phyloP scores from a whole-genome alignment of 1,140 invertebrate species.

The Dermatophagoides farinae region DNA sequence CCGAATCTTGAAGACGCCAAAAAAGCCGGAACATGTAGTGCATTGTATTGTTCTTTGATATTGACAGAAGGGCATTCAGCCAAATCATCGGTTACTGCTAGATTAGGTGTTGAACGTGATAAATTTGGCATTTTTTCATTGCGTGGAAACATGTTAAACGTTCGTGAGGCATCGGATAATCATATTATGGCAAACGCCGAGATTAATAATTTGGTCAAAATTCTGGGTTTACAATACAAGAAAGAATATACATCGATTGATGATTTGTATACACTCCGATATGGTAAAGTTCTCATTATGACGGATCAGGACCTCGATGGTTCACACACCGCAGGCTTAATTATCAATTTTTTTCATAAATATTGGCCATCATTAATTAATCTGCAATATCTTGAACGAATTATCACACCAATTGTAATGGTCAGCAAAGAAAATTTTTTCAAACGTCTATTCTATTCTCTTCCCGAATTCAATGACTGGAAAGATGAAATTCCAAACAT shows the following conservation, averaged over 20 bases:
- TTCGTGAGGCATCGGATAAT: conserved; percentile 88
- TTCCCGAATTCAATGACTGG: conserved; percentile 98
- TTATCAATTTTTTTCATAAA: conserved; percentile 97
- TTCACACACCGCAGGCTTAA: conserved; percentile 93
- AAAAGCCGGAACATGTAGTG: conserved; percentile 48
- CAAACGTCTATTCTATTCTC: conserved; percentile 60
- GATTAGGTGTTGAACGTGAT: conserved; percentile 80
- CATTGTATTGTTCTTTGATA: conserved; percentile 64
- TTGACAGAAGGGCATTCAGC: conserved; percentile 99
- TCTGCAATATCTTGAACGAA: conserved; percentile 67
- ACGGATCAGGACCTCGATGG: conserved; percentile 94
- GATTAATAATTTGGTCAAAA: conserved; percentile 93
- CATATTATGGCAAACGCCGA: conserved; percentile 93
- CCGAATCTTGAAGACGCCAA: conserved; percentile 98
- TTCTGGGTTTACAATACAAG: conserved; percentile 79
- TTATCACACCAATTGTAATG: conserved; percentile 98
- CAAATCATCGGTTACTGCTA: conserved; percentile 88
- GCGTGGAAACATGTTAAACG: conserved; percentile 92
- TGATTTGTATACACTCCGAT: conserved; percentile 74
- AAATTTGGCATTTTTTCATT: conserved; percentile 93
- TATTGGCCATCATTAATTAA: conserved; percentile 87
- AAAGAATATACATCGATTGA: conserved; percentile 76
- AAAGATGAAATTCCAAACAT: conserved; percentile 72
- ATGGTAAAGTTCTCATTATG: conserved; percentile 99
- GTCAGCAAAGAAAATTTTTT: conserved; percentile 62